Conservation (phyloP, 2,797 vertebrate genomes). For the Aplochiton taeniatus region DNA sequence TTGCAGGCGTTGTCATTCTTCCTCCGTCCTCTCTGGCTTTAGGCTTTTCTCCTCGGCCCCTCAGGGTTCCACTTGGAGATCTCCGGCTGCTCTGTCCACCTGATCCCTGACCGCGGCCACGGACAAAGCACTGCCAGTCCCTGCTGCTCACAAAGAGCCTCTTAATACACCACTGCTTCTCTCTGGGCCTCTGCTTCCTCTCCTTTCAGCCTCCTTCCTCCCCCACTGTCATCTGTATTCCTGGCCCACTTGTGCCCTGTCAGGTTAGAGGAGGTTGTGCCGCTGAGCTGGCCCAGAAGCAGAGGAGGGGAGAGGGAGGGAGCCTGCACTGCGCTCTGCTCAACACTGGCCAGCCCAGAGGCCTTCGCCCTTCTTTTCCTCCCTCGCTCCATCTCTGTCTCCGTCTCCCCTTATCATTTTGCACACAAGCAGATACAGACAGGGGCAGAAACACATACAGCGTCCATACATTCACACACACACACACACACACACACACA, state of each 20-base stretch:
- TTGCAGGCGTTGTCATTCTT: constrained; percentile 24
- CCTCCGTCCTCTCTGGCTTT: constrained; percentile 13
- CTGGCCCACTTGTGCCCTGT: constrained; percentile 48
- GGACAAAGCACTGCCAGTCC: background rate
- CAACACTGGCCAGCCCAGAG: constrained; percentile 43
- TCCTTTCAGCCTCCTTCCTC: background rate
- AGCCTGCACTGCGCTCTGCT: constrained; percentile 30
- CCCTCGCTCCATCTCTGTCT: constrained; percentile 26
- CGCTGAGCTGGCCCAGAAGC: no score
- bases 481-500: constrained; percentile 5
- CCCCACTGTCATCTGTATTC: constrained; percentile 45
- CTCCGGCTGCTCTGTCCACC: constrained; percentile 21
- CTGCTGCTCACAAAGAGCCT: constrained; percentile 14
- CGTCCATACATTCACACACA: no score
- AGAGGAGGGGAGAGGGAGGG: no score
- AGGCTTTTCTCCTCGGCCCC: constrained; percentile 25
- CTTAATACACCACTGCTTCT: constrained; percentile 1
- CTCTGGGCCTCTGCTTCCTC: background rate
- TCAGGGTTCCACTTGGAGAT: constrained; percentile 34
- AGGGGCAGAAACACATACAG: constrained; percentile 10
- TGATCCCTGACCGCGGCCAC: constrained; percentile 1
- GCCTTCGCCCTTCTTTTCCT: constrained; percentile 35
- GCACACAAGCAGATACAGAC: constrained; percentile 27
- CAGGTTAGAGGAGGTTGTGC: constrained; percentile 41
- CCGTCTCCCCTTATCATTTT: constrained; percentile 22